phyloP scores from a whole-genome alignment of 2,888 invertebrate species.

The Oscheius sp. region DNA sequence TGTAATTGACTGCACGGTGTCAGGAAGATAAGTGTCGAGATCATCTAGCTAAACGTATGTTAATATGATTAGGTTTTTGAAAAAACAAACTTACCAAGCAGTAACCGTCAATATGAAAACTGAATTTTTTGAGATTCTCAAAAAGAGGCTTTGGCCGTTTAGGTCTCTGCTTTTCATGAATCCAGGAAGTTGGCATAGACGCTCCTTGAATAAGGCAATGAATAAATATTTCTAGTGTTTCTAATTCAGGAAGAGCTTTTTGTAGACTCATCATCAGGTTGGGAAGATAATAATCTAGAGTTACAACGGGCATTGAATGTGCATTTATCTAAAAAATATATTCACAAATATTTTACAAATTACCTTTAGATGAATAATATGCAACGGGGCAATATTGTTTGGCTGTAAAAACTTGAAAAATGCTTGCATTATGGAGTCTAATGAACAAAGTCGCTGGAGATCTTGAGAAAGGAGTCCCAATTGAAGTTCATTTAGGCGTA shows the following conservation, averaged over 20 bases:
- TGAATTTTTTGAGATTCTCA: constrained; percentile 32
- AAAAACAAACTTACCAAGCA: constrained; percentile 31
- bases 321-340: constrained; percentile 40
- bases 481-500: constrained; percentile 31
- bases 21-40: constrained; percentile 42
- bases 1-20: constrained; percentile 25
- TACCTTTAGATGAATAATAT: constrained; percentile 36
- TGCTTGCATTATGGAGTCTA: constrained; percentile 44
- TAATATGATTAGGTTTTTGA: neutral
- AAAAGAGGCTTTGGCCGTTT: constrained; percentile 31
- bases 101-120: constrained; percentile 37
- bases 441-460: constrained; percentile 36
- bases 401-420: constrained; percentile 44
- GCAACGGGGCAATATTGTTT: constrained; percentile 9
- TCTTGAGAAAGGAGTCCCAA: constrained; percentile 37
- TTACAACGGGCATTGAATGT: constrained; percentile 44
- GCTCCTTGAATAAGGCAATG: constrained; percentile 32
- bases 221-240: constrained; percentile 34
- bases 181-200: constrained; percentile 39
- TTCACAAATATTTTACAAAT: constrained; percentile 1
- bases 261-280: constrained; percentile 35
- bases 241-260: constrained; percentile 20
- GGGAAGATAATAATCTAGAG: constrained; percentile 45
- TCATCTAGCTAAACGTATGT: constrained; percentile 29
- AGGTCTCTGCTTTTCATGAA: constrained; percentile 24